Conservation (phyloP, 2,113 vertebrate species). For the Cyanoderma ruficeps region DNA sequence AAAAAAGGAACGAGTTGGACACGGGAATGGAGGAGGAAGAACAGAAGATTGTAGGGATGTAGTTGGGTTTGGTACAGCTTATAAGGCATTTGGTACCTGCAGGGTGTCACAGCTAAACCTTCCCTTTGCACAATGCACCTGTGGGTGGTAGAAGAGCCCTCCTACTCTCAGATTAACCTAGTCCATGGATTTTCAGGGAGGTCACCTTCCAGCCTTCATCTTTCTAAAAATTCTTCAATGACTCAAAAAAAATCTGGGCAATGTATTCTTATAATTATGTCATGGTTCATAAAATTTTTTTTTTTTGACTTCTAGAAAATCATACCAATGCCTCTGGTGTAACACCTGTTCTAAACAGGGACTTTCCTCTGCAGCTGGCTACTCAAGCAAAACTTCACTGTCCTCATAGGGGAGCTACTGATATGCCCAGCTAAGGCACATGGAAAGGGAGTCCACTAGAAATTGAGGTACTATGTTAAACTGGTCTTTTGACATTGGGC, state of each 20-base stretch:
- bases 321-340: not conserved
- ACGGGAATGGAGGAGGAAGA: not conserved
- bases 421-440: not conserved
- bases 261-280: not conserved
- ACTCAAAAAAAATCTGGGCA: not conserved
- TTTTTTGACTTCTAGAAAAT: not conserved
- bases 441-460: not conserved
- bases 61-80: not conserved
- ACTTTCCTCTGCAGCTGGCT: not conserved
- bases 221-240: not conserved
- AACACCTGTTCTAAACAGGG: not conserved
- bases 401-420: not conserved
- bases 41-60: not conserved
- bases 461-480: not conserved
- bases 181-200: not conserved
- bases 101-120: not conserved
- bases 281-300: not conserved
- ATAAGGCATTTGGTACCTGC: not conserved
- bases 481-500: not conserved
- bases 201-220: not conserved
- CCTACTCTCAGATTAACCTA: not conserved
- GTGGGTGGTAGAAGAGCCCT: not conserved
- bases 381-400: not conserved
- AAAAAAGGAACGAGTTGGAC: rapidly evolving
- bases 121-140: not conserved